Conservation (phyloP, 2,797 vertebrate genomes). For the Selene dorsalis region DNA sequence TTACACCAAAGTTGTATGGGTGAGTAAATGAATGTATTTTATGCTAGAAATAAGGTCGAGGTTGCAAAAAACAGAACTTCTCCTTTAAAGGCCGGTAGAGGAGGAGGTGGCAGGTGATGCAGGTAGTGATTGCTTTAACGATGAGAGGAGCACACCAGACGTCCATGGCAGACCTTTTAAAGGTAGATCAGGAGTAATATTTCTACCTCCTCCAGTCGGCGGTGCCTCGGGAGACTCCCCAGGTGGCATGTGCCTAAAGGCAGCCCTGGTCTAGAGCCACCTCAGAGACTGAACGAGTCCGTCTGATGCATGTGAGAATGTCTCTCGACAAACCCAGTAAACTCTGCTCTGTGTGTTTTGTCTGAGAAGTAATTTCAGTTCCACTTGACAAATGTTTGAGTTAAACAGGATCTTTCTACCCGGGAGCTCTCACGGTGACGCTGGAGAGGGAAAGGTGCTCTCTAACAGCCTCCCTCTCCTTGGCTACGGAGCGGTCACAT, state of each 20-base stretch:
- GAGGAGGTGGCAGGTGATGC: no score
- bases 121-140: no score
- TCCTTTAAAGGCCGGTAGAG: no score
- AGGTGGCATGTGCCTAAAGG: not conserved
- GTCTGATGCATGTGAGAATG: not conserved
- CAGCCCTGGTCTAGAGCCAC: not conserved
- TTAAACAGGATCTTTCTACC: slow-evolving; percentile 25
- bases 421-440: slow-evolving; percentile 8
- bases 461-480: slow-evolving; percentile 15
- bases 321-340: not conserved
- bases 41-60: no score
- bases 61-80: no score
- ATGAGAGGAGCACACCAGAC: not conserved
- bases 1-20: no score
- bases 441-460: slow-evolving; percentile 17
- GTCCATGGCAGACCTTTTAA: not conserved
- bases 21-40: no score
- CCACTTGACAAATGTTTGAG: slow-evolving; percentile 19
- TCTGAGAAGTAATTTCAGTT: slow-evolving; percentile 22
- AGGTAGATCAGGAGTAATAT: not conserved
- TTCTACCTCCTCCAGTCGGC: not conserved
- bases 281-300: not conserved
- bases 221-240: not conserved
- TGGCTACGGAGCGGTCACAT: slow-evolving; percentile 71
- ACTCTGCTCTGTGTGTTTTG: not conserved